Percentiles rank a stretch among this genome's conserved stretches.
Evolutionary conservation across 2,888 invertebrate species (phyloP).

Genomic region (Antheraea yamamai): DNA sequence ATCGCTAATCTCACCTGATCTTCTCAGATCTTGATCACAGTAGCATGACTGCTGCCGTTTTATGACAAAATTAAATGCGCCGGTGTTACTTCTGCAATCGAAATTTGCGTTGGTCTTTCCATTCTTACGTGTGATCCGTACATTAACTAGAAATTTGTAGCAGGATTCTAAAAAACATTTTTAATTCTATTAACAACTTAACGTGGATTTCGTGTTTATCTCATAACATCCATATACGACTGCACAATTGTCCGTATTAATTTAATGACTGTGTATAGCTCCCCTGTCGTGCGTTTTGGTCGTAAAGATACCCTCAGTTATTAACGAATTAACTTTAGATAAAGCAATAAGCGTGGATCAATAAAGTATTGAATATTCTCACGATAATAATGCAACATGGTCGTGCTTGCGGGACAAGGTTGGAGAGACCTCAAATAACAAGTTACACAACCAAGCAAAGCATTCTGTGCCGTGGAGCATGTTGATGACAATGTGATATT

Average conservation of each 20-base stretch:
- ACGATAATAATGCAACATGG: background rate
- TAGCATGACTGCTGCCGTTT: too few species aligned
- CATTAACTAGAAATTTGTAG: too few species aligned
- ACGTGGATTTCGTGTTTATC: background rate
- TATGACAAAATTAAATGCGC: too few species aligned
- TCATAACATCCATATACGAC: background rate
- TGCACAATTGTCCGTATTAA: background rate
- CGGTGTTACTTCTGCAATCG: too few species aligned
- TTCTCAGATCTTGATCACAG: too few species aligned
- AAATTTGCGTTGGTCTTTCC: too few species aligned
- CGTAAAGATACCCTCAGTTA: constrained; percentile 5
- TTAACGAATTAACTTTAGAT: background rate
- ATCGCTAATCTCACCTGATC: too few species aligned
- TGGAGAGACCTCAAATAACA: background rate
- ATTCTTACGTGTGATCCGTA: too few species aligned
- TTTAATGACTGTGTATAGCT: background rate
- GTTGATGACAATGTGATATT: too few species aligned
- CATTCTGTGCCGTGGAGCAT: too few species aligned
- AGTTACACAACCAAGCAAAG: too few species aligned
- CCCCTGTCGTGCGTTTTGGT: background rate
- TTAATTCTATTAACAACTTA: background rate
- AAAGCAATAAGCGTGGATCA: background rate
- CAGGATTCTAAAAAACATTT: too few species aligned
- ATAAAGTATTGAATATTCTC: background rate
- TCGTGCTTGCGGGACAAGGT: background rate